Evolutionary conservation across 2,888 invertebrate species (phyloP), one percentile per base, ranked within the genome.

Genomic region (Fragum whitleyi): DNA sequence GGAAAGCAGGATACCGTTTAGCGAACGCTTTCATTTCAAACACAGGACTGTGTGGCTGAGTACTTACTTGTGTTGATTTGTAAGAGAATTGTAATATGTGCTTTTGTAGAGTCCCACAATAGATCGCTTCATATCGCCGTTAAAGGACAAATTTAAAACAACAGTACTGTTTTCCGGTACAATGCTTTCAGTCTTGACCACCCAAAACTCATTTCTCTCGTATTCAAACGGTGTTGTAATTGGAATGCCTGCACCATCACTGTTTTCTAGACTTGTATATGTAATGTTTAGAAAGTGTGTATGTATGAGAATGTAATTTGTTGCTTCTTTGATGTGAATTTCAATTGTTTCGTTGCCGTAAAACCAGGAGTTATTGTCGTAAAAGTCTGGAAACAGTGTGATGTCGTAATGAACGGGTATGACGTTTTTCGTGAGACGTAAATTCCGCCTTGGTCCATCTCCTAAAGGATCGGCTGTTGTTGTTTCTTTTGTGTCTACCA

Each of bases 61-160:
- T 23, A 9, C 79, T 82, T 86, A 92, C 92, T 91, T 90, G 55
- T 81, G 86, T 71, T 88, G 68, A 2, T 88, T 88, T 7, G 90
- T 92, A 9, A 72, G 29, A 6, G 88, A 86, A 75, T 92, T 90
- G 53, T 86, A 73, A 84, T 97, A 96, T 7, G 94, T 95, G 76
- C 97, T 96, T 85, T 95, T 95, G 92, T 97, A 97, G 73, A 97
- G 95, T 2, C 97, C 97, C 73, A 96, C 96, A 36, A 84, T 84
- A 85, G 96, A 95, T 81, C 95, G 95, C 36, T 95, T 95, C 92
- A 96, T 95, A 81, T 95, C 95, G 0, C 97, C 97, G 80, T 94
- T 93, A 89, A 96, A 97, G 39, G 95, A 93, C 65, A 97, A 95
- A 59, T 93, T 90, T n/a, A 97, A 91, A 14, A 94, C 59, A 7